These are phyloP conservation scores for Chrysotoxum bicinctum DNA, from an alignment of 2,888 invertebrate genomes.

Conservation along the genomic window DNA sequence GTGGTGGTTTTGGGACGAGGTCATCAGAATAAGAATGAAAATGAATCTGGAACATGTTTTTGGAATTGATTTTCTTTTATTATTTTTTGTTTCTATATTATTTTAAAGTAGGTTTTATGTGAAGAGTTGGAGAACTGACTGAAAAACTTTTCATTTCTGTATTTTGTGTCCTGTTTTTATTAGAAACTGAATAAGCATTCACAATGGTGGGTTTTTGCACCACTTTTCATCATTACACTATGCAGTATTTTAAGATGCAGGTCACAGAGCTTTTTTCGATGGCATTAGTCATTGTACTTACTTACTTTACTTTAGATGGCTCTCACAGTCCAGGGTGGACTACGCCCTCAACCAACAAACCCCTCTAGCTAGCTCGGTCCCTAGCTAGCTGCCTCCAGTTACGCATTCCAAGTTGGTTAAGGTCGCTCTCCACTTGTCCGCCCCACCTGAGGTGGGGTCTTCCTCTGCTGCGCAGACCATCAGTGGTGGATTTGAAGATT, in stretches of 20 bases:
- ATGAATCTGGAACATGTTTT: conserved; percentile 36
- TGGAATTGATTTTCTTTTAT: conserved; percentile 7
- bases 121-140: neutral
- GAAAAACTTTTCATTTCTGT: neutral
- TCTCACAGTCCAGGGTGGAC: too few species aligned
- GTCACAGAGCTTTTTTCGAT: neutral
- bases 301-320: too few species aligned
- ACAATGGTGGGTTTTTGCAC: neutral
- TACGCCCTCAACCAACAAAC: too few species aligned
- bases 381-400: too few species aligned
- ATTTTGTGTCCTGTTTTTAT: too few species aligned
- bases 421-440: too few species aligned
- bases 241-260: conserved; percentile 22
- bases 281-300: neutral
- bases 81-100: neutral
- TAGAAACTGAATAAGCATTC: neutral
- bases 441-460: too few species aligned
- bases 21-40: conserved; percentile 9
- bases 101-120: neutral
- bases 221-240: neutral
- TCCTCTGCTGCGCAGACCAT: too few species aligned
- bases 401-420: too few species aligned
- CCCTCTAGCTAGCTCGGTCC: too few species aligned
- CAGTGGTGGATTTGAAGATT: too few species aligned
- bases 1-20: conserved; percentile 10